phyloP scores from a whole-genome alignment of 2,888 invertebrate genomes.

The Drosophila falleni region DNA sequence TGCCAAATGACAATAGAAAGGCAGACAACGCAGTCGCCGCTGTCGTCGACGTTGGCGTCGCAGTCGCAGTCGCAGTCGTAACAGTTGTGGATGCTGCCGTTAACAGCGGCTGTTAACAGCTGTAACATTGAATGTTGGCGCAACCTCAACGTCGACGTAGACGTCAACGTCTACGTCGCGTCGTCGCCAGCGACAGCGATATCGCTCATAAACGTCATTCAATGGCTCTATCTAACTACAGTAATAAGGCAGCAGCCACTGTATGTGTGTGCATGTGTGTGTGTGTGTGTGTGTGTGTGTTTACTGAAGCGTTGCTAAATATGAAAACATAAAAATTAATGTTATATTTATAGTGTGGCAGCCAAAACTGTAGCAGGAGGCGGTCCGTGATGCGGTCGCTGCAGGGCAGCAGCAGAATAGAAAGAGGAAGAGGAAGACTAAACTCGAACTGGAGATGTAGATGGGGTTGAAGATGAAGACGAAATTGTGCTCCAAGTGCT shows the following conservation, averaged over 20 bases:
- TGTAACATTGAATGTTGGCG: constrained; percentile 38
- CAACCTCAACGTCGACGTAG: constrained; percentile 12
- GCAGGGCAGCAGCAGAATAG: constrained; percentile 55
- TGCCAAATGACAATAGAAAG: constrained; percentile 78
- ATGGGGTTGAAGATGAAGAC: constrained; percentile 21
- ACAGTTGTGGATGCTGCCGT: constrained; percentile 63
- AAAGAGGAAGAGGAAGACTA: neutral
- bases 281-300: constrained; percentile 55
- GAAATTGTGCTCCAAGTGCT: constrained; percentile 29
- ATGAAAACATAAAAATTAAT: constrained; percentile 82
- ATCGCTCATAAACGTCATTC: constrained; percentile 81
- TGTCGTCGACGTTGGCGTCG: constrained; percentile 27
- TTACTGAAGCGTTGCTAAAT: constrained; percentile 79
- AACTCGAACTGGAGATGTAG: neutral
- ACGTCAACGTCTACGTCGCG: constrained; percentile 27
- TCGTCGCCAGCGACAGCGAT: constrained; percentile 41
- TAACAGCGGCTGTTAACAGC: constrained; percentile 53
- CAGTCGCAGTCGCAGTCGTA: constrained; percentile 38
- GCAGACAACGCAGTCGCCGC: constrained; percentile 41
- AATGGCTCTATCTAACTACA: constrained; percentile 75
- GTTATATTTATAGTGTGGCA: constrained; percentile 82
- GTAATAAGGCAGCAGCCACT: constrained; percentile 45
- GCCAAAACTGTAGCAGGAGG: constrained; percentile 56
- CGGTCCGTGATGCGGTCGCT: constrained; percentile 67
- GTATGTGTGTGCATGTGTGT: constrained; percentile 21